These are phyloP conservation scores for Danio albolineatus DNA, from an alignment of 2,797 vertebrate species.

Conservation along the genomic window DNA sequence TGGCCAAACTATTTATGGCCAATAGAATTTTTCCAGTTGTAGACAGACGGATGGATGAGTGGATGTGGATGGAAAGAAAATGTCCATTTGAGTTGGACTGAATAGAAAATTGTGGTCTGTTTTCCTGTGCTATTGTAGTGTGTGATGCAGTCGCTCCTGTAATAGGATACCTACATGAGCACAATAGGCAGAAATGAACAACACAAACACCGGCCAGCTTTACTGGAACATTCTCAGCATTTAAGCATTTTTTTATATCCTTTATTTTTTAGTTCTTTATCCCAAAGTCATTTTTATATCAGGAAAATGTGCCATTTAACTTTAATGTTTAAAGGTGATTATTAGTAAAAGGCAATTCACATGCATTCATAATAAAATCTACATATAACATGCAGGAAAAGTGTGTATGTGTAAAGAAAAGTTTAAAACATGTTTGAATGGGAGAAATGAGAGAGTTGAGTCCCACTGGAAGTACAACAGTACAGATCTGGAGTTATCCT, in stretches of 20 bases:
- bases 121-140: not conserved
- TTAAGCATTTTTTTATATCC: not conserved
- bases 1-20: too few species aligned
- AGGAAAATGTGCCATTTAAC: not conserved
- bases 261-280: too few species aligned
- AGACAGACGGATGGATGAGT: too few species aligned
- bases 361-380: not conserved
- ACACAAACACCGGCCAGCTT: not conserved
- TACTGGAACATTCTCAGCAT: not conserved
- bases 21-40: too few species aligned
- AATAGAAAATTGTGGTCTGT: not conserved
- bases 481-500: not conserved
- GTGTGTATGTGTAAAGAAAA: not conserved
- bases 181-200: not conserved
- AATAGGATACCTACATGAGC: not conserved
- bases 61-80: not conserved
- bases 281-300: too few species aligned
- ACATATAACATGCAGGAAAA: not conserved
- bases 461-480: not conserved
- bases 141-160: not conserved
- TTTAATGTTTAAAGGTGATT: not conserved
- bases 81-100: not conserved
- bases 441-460: conserved; percentile 23
- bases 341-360: not conserved
- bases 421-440: conserved; percentile 40